Conservation (phyloP, 2,113 vertebrate genomes). For the Corythornis madagascariensis region DNA sequence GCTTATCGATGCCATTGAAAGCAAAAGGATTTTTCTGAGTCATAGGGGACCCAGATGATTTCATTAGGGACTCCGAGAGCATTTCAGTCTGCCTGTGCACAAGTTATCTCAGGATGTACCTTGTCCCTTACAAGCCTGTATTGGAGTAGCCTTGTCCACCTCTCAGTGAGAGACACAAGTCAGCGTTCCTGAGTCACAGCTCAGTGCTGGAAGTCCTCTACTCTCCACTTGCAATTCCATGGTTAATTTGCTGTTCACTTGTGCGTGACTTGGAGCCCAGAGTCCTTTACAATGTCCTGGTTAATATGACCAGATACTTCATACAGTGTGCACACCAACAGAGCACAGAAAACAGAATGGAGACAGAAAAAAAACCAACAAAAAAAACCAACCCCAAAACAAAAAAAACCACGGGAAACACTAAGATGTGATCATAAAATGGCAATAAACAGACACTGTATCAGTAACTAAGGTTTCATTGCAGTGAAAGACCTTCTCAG, state of each 20-base stretch:
- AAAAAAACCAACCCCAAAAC: not conserved
- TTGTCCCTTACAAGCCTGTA: not conserved
- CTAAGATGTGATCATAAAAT: not conserved
- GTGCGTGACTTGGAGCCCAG: not conserved
- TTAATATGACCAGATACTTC: not conserved
- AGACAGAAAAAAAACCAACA: not conserved
- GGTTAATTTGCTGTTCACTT: not conserved
- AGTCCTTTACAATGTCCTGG: not conserved
- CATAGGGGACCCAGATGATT: not conserved
- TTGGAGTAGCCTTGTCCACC: not conserved
- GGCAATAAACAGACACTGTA: not conserved
- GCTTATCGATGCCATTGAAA: not conserved
- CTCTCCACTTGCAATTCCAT: not conserved
- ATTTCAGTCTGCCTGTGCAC: not conserved
- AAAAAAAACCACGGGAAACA: not conserved
- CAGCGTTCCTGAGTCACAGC: not conserved
- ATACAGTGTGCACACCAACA: not conserved
- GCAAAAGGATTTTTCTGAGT: conserved; percentile 32
- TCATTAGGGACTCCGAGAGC: not conserved
- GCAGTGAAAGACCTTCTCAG: not conserved
- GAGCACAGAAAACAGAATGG: not conserved
- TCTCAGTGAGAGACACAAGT: not conserved
- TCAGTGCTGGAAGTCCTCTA: not conserved
- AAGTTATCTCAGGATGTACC: not conserved
- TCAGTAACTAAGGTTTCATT: not conserved